Evolutionary conservation across 1,140 invertebrate species (phyloP).

Genomic region (Andrena cerasifolii): DNA sequence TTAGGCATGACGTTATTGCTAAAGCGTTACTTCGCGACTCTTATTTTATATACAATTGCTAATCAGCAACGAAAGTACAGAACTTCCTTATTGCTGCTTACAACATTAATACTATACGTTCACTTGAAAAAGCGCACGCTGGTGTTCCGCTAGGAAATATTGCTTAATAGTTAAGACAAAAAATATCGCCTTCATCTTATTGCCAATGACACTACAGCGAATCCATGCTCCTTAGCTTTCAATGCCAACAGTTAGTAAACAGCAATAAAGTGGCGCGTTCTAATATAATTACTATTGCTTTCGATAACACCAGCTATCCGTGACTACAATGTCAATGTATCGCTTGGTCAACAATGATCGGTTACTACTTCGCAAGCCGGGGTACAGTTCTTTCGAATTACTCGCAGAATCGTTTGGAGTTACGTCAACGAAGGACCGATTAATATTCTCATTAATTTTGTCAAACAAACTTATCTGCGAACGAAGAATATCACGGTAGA

Average conservation of each 20-base stretch:
- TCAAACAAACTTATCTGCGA: background rate
- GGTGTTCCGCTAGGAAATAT: slow-evolving; percentile 44
- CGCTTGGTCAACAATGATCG: slow-evolving; percentile 33
- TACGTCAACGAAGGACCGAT: background rate
- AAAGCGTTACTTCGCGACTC: slow-evolving; percentile 1
- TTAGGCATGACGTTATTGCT: slow-evolving; percentile 37
- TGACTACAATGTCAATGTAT: slow-evolving; percentile 19
- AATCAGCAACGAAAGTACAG: slow-evolving; percentile 16
- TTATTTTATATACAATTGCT: slow-evolving; percentile 12
- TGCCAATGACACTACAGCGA: slow-evolving; percentile 35
- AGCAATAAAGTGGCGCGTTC: slow-evolving; percentile 48
- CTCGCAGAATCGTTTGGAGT: background rate
- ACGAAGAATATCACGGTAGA: background rate
- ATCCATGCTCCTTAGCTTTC: background rate
- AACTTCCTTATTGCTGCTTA: slow-evolving; percentile 45
- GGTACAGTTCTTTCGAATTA: background rate
- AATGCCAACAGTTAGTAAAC: slow-evolving; percentile 32
- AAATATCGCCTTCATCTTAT: slow-evolving; percentile 30
- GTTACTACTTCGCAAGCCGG: slow-evolving; percentile 11
- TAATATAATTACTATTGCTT: slow-evolving; percentile 53
- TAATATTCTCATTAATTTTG: background rate
- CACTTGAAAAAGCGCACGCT: slow-evolving; percentile 19
- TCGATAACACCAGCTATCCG: slow-evolving; percentile 10
- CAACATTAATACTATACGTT: slow-evolving; percentile 29
- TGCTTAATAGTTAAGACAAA: slow-evolving; percentile 46